phyloP scores from a whole-genome alignment of 2,113 vertebrate species.

The Nannospalax galili region DNA sequence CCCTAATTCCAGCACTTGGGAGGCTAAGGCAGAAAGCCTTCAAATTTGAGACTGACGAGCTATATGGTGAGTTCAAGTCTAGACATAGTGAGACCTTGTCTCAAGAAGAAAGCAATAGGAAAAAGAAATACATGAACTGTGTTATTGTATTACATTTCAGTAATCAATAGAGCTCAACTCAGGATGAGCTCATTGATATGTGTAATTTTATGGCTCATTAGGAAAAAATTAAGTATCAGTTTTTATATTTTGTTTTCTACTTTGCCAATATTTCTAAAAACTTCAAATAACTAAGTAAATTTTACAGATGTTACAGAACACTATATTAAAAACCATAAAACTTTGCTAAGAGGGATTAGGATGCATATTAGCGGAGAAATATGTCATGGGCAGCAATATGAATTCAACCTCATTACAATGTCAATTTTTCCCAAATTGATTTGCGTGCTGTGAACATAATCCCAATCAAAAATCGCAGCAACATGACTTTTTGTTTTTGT shows the following conservation, averaged over 20 bases:
- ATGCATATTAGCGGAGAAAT: not conserved
- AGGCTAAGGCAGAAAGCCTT: too few species aligned
- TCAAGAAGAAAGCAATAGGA: not conserved
- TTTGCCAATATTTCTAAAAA: not conserved
- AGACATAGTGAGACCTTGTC: not conserved
- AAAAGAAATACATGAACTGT: too few species aligned
- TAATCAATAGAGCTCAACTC: not conserved
- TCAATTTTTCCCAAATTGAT: not conserved
- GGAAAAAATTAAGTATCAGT: not conserved
- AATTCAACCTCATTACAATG: not conserved
- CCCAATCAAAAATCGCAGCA: conserved; percentile 10
- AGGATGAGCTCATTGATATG: not conserved
- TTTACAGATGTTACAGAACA: not conserved
- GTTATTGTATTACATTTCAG: not conserved
- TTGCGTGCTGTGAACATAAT: not conserved
- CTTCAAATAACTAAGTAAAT: not conserved
- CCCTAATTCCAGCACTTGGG: not conserved
- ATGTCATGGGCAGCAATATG: not conserved
- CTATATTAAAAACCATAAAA: not conserved
- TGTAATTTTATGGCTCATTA: not conserved
- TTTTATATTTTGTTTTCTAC: conserved; percentile 25
- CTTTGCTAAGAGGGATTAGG: not conserved
- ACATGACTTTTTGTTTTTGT: not conserved
- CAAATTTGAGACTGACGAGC: not conserved
- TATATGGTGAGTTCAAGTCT: not conserved